Percentiles rank a stretch among this genome's conserved stretches.
Evolutionary conservation across 2,888 invertebrate genomes (phyloP).

Genomic region (Ochropacha duplaris): DNA sequence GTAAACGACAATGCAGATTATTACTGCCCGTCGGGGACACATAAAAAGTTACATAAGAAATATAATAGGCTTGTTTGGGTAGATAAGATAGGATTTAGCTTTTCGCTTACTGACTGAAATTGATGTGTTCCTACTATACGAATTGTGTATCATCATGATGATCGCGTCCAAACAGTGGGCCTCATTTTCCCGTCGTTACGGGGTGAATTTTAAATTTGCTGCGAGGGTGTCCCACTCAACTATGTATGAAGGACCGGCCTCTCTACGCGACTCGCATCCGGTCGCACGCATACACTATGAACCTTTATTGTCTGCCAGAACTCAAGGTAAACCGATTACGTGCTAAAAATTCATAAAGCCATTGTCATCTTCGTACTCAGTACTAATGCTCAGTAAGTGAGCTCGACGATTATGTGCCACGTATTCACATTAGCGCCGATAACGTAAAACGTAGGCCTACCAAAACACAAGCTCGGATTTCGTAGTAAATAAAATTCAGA

Average conservation of each 20-base stretch:
- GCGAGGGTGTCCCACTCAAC: constrained; percentile 67
- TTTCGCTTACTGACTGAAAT: constrained; percentile 20
- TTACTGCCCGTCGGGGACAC: constrained; percentile 65
- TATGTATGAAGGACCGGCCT: constrained; percentile 74
- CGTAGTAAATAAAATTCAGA: constrained; percentile 10
- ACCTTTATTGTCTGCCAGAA: constrained; percentile 63
- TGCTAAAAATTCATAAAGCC: constrained; percentile 75
- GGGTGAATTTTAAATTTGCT: constrained; percentile 75
- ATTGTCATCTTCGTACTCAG: constrained; percentile 59
- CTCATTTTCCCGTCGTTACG: constrained; percentile 65
- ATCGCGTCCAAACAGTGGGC: constrained; percentile 59
- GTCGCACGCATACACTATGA: constrained; percentile 65
- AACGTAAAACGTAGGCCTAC: constrained; percentile 28
- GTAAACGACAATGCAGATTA: constrained; percentile 74
- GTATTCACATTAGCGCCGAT: constrained; percentile 30
- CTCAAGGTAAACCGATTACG: constrained; percentile 74
- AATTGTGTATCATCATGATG: constrained; percentile 49
- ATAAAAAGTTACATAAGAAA: constrained; percentile 64
- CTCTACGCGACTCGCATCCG: constrained; percentile 59
- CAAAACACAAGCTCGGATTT: constrained; percentile 14
- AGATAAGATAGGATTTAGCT: constrained; percentile 32
- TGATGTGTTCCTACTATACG: constrained; percentile 16
- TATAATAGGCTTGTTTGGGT: constrained; percentile 46
- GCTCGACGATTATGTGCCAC: constrained; percentile 42
- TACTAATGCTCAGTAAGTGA: constrained; percentile 60